Base-by-base conservation (phyloP, 2,888 invertebrate genomes). In the Drosophila parthenogenetica region DNA sequence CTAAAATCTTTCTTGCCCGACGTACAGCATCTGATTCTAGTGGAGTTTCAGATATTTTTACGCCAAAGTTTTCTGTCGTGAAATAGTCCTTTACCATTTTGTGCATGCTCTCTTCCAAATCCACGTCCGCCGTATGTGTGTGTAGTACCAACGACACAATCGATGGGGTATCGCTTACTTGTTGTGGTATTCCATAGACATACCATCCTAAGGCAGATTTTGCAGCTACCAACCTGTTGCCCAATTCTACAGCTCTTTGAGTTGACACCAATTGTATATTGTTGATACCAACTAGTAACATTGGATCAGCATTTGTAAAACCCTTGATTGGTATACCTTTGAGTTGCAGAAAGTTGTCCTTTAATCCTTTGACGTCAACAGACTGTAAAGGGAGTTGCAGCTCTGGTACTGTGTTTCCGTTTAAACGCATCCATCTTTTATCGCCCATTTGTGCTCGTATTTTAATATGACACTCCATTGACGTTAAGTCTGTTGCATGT, bases 291-390 rank as follows among this genome's bases (percentile, higher is more conserved):
- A 49, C 29, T 32, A 35, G 13, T 5, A 49, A 4, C 49, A 17
- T 49, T 35, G 35, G 35, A 5, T 49, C 35, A 8, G 50, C 50
- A 50, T 50, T 19, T 50, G 17, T 17, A 37, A 7, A 46, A 3
- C 49, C 14, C 14, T 22, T 48, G 3, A 48, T 48, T 32, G 16
- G 48, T 16, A 49, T 49, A 32, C 29, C 17, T 14, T 10, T 49
- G 3, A 49, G 11, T 11, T 35, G 10, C 35, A 5, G 11, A 2
- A 49, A 49, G 16, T 49, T 17, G 10, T 29, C 13, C 13, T 13
- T 14, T 10, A 49, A 13, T 2, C 16, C n/a, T n/a, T n/a, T n/a
- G n/a, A n/a, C n/a, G n/a, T n/a, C n/a, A n/a, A n/a, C n/a, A n/a
- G n/a, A n/a, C n/a, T n/a, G n/a, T n/a, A n/a, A n/a, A n/a, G n/a